These are phyloP conservation scores for Amazona vittata DNA, from an alignment of 2,113 vertebrate genomes.

Conservation along the genomic window DNA sequence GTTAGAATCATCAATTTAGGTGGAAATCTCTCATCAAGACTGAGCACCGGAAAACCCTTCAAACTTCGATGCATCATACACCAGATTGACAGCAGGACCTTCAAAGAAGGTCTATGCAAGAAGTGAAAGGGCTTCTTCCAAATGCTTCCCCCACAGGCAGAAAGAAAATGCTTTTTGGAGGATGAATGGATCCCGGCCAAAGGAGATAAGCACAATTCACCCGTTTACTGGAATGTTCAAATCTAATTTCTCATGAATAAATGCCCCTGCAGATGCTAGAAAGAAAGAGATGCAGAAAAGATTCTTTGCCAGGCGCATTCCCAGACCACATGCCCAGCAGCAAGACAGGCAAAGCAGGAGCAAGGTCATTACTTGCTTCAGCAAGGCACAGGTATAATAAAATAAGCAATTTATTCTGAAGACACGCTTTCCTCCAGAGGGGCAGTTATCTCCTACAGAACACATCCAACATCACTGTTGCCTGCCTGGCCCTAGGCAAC, in stretches of 20 bases:
- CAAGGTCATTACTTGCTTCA: neutral
- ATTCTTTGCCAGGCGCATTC: neutral
- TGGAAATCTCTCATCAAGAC: neutral
- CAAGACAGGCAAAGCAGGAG: neutral
- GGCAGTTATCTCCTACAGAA: neutral
- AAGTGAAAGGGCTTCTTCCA: neutral
- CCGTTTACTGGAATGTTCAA: neutral
- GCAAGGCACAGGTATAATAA: neutral
- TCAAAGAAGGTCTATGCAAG: neutral
- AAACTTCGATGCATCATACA: no score
- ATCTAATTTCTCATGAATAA: neutral
- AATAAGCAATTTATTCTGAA: neutral
- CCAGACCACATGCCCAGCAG: neutral
- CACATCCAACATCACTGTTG: fast-evolving
- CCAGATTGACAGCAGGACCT: no score
- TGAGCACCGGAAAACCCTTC: neutral
- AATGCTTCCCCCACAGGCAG: neutral
- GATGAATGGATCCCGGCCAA: neutral
- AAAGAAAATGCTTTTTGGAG: neutral
- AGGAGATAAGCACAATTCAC: neutral
- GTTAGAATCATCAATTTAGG: neutral
- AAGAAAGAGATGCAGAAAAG: neutral
- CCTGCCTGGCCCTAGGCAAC: neutral
- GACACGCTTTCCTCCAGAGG: neutral
- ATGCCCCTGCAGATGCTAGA: neutral